Conservation (phyloP, 1,140 invertebrate genomes). For the Macrobrachium rosenbergii region DNA sequence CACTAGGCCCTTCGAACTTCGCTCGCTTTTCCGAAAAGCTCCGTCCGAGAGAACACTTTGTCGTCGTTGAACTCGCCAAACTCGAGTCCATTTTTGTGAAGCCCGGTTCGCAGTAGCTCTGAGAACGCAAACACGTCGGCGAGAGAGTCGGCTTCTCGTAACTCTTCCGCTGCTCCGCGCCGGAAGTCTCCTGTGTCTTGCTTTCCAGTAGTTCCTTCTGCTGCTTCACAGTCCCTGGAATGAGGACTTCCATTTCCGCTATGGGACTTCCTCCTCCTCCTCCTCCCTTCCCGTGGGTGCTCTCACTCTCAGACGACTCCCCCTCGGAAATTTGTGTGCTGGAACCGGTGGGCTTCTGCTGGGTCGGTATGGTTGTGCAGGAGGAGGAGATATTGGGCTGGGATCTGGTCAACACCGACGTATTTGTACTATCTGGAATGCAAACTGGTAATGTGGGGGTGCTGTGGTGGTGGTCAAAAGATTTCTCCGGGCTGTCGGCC, state of each 20-base stretch:
- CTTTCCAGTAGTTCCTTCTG: conserved; percentile 69
- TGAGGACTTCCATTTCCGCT: conserved; percentile 51
- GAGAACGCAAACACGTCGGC: conserved; percentile 42
- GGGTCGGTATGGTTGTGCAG: conserved; percentile 61
- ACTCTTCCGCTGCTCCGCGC: not conserved
- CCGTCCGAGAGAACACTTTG: conserved; percentile 40
- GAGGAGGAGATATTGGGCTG: conserved; percentile 59
- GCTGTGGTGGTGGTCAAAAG: conserved; percentile 20
- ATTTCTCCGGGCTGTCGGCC: conserved; percentile 18
- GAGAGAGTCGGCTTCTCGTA: conserved; percentile 16
- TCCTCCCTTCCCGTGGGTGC: conserved; percentile 43
- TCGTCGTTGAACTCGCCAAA: too few species aligned
- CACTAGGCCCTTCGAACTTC: conserved; percentile 58
- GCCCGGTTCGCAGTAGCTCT: conserved; percentile 34
- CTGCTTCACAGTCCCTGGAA: conserved; percentile 69
- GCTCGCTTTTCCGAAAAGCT: conserved; percentile 64
- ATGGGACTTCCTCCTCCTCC: too few species aligned
- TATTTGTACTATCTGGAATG: conserved; percentile 62
- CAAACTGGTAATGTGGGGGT: conserved; percentile 41
- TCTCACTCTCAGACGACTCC: conserved; percentile 36
- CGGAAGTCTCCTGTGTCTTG: conserved; percentile 36
- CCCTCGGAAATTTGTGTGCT: conserved; percentile 32
- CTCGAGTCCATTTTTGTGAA: too few species aligned
- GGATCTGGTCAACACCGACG: conserved; percentile 36
- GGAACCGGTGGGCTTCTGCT: conserved; percentile 43